phyloP scores from a whole-genome alignment of 1,140 invertebrate genomes.

The Anoplolepis gracilipes region DNA sequence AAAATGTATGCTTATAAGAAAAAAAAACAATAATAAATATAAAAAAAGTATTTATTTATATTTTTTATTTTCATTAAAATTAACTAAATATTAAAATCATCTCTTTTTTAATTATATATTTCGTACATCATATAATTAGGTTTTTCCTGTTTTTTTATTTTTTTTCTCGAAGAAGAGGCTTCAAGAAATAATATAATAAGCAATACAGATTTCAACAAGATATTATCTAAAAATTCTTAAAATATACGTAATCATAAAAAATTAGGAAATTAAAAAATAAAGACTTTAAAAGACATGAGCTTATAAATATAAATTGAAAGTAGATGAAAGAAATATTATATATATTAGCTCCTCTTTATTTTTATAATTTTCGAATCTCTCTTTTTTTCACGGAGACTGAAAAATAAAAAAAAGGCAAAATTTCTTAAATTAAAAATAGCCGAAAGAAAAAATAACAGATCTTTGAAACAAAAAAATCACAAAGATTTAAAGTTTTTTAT shows the following conservation, averaged over 20 bases:
- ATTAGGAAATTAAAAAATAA: background rate
- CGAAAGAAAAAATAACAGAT: background rate
- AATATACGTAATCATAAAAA: background rate
- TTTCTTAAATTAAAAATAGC: background rate
- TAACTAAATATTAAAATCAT: background rate
- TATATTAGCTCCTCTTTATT: background rate
- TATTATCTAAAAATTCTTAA: background rate
- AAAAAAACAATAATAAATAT: background rate
- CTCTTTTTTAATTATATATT: background rate
- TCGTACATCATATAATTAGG: background rate
- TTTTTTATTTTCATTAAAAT: background rate
- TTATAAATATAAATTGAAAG: background rate
- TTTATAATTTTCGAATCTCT: background rate
- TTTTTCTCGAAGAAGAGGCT: background rate
- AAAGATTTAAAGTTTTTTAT: background rate
- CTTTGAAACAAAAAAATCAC: background rate
- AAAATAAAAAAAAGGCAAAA: background rate
- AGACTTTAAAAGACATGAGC: background rate
- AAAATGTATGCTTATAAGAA: constrained; percentile 1
- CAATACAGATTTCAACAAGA: background rate
- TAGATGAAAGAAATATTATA: background rate
- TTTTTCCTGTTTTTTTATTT: background rate
- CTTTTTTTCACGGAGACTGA: background rate
- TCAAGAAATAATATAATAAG: background rate
- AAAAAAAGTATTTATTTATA: background rate